Conservation (phyloP, 35 echinoderm and acorn worm species). For the Patiria miniata region DNA sequence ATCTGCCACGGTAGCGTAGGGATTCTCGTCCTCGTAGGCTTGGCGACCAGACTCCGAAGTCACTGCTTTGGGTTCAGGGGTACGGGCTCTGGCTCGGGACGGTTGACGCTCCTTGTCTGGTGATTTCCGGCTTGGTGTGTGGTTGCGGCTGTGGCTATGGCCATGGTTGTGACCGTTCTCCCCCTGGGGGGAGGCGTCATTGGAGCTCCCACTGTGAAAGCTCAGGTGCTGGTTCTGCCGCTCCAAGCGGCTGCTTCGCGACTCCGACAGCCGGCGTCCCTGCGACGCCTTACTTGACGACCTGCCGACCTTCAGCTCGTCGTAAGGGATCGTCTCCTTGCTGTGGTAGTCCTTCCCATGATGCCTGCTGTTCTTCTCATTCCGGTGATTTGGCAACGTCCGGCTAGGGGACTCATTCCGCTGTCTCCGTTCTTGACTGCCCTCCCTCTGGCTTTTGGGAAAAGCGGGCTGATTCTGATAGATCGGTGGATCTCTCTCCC, state of each 20-base stretch:
- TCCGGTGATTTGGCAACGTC: background rate
- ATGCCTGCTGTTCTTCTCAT: background rate
- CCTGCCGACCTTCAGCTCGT: background rate
- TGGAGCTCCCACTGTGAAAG: conserved; percentile 4
- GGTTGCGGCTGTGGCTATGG: background rate
- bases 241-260: background rate
- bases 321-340: conserved; percentile 3
- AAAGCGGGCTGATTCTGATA: background rate
- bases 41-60: conserved; percentile 27
- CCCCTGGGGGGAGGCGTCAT: background rate
- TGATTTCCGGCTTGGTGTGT: background rate
- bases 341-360: background rate
- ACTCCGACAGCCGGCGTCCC: background rate
- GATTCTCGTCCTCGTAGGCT: conserved; percentile 48
- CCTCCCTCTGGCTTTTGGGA: background rate
- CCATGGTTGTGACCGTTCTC: too few species aligned
- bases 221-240: conserved; percentile 7
- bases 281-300: background rate
- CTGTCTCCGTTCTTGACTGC: too few species aligned
- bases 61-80: conserved; percentile 2
- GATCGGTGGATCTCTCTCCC: background rate
- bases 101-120: background rate
- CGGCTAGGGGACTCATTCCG: too few species aligned
- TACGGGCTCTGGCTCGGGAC: background rate
- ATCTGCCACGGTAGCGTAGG: conserved; percentile 14